phyloP scores from a whole-genome alignment of 2,888 invertebrate genomes.

The Carterocephalus palaemon region DNA sequence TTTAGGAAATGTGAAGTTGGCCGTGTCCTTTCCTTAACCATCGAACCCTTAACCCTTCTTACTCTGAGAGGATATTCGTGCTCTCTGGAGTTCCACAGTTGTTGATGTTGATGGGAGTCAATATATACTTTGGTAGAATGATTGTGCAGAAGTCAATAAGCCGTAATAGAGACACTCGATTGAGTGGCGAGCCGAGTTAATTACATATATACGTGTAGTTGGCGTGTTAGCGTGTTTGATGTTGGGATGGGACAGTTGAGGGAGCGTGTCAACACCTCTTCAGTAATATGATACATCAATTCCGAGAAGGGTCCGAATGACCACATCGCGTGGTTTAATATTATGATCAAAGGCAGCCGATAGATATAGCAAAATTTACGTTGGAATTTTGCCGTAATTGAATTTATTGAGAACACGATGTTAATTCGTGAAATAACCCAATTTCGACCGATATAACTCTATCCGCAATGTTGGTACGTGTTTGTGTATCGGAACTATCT shows the following conservation, averaged over 20 bases:
- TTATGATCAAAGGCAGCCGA: conserved; percentile 35
- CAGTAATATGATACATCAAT: conserved; percentile 62
- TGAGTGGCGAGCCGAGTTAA: conserved; percentile 49
- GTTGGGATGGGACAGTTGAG: conserved; percentile 50
- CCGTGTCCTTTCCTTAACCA: no score
- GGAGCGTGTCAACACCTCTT: conserved; percentile 60
- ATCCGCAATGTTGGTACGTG: no score
- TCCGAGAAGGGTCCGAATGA: conserved; percentile 56
- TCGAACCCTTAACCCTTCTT: background rate
- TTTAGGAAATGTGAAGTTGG: no score
- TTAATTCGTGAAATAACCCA: no score
- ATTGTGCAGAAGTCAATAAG: conserved; percentile 28
- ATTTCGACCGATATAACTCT: no score
- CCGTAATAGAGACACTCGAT: conserved; percentile 45
- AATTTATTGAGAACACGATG: no score
- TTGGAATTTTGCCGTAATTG: conserved; percentile 28
- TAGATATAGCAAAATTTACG: conserved; percentile 29
- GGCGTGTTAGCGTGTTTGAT: conserved; percentile 53
- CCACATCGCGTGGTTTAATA: conserved; percentile 56
- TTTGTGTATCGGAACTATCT: no score
- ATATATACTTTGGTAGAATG: background rate
- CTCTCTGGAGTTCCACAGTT: background rate
- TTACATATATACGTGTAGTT: conserved; percentile 51
- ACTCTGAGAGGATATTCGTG: no score
- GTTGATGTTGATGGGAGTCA: background rate